Evolutionary conservation across 2,113 vertebrate species (phyloP).

Genomic region (Pomatorhinus ruficollis): DNA sequence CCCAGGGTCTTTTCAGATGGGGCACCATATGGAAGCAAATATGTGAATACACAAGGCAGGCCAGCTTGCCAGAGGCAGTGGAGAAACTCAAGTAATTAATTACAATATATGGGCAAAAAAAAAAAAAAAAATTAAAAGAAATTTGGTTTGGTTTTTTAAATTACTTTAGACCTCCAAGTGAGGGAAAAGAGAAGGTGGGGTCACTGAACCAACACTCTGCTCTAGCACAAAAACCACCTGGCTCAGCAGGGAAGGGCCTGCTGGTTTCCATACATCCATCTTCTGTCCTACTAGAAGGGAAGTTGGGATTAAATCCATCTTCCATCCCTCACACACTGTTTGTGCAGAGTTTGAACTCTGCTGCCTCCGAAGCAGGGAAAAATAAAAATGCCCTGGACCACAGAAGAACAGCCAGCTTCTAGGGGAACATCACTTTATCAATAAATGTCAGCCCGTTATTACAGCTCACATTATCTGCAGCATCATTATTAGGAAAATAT

Average conservation of each 20-base stretch:
- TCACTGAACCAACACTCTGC: background rate
- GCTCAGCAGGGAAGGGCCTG: background rate
- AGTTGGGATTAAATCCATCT: background rate
- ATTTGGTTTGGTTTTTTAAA: background rate
- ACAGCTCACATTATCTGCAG: background rate
- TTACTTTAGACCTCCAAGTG: background rate
- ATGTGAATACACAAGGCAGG: background rate
- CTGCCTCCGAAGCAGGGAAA: background rate
- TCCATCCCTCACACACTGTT: background rate
- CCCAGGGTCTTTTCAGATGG: background rate
- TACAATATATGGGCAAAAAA: background rate
- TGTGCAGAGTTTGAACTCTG: background rate
- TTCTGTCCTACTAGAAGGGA: background rate
- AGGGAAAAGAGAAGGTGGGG: background rate
- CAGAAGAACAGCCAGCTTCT: background rate
- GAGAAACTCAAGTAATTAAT: background rate
- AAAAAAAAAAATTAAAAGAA: accelerated
- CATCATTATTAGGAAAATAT: background rate
- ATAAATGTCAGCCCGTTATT: background rate
- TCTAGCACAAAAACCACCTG: background rate
- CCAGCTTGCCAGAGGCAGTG: background rate
- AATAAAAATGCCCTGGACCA: background rate
- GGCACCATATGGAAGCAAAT: background rate
- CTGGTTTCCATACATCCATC: background rate
- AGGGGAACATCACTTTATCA: background rate